Base-by-base conservation (phyloP, 2,888 invertebrate species). In the Lasioglossum calceatum region DNA sequence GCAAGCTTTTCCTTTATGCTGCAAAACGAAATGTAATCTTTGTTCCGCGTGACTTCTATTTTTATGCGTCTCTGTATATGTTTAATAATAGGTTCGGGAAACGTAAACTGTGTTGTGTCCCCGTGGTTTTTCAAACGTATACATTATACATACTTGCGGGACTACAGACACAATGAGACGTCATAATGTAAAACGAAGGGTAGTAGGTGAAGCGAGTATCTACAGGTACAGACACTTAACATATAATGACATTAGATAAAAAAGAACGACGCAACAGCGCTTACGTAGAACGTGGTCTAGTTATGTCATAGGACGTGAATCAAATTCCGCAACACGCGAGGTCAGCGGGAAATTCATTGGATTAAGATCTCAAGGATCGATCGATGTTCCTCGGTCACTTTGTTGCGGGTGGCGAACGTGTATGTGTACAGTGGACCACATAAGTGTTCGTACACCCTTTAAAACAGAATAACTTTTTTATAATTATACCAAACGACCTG, bases 351-450 rank as follows among this genome's bases (percentile, higher is more conserved):
- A 89, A 82, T 85, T 88, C 82, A 82, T 80, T 81, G 81, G 85
- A 90, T 88, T 84, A 88, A 84, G 70, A 79, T 58, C n/a, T 12
- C 88, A 86, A 86, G 80, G 89, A 71, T 58, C 77, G 32, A 77
- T 82, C 64, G 79, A 70, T 64, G 3, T 72, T 58, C 64, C 39
- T 44, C 44, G 32, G 54, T 58, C 36, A 14, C 47, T 23, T 84
- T 8, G 36, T 44, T 8, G 32, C 10, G 7, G 47, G 16, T 27
- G 42, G n/a, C 7, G 16, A 27, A 64, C 64, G 19, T 16, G 5
- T 14, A 14, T 12, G 10, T 58, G 10, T n/a, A n/a, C 8, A 36
- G 4, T 36, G 36, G 4, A 4, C 36, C 36, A 36, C 36, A 36
- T 4, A 36, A 36, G 4, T 36, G 36, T 36, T 36, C 36, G 4